Percentiles rank a stretch among this genome's conserved stretches.
Conservation (phyloP, 1,140 invertebrate species). For the Charaxes varanes region DNA sequence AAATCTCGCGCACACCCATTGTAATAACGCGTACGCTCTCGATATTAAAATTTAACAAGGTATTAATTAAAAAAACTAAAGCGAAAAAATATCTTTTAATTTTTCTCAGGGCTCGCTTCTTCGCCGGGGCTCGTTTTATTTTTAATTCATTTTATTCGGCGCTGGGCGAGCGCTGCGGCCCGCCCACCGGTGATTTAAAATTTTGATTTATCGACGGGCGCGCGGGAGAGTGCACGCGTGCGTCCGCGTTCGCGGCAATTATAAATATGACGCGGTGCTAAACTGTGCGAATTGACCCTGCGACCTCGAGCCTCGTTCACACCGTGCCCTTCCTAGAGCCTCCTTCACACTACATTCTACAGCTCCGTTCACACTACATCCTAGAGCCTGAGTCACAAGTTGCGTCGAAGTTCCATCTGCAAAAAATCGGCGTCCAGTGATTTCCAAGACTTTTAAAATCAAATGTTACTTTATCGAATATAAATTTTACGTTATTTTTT, state of each 20-base stretch:
- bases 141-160: constrained; percentile 72
- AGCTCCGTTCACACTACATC: no score
- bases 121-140: constrained; percentile 56
- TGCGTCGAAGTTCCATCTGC: no score
- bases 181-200: constrained; percentile 72
- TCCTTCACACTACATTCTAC: no score
- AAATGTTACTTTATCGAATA: no score
- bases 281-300: constrained; percentile 57
- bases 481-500: no score
- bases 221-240: constrained; percentile 33
- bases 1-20: constrained; percentile 69
- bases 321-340: constrained; percentile 17
- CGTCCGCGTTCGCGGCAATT: constrained; percentile 47
- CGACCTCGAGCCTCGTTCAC: constrained; percentile 38
- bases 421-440: no score
- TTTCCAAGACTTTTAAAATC: no score
- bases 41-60: constrained; percentile 74
- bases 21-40: constrained; percentile 68
- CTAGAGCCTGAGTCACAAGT: no score
- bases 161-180: constrained; percentile 45
- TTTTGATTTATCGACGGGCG: constrained; percentile 67
- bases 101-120: constrained; percentile 66
- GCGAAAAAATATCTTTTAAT: constrained; percentile 66
- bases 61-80: constrained; percentile 74
- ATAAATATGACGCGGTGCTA: constrained; percentile 70